These are phyloP conservation scores for Phoenicopterus ruber DNA, from an alignment of 2,113 vertebrate species.

Conservation along the genomic window DNA sequence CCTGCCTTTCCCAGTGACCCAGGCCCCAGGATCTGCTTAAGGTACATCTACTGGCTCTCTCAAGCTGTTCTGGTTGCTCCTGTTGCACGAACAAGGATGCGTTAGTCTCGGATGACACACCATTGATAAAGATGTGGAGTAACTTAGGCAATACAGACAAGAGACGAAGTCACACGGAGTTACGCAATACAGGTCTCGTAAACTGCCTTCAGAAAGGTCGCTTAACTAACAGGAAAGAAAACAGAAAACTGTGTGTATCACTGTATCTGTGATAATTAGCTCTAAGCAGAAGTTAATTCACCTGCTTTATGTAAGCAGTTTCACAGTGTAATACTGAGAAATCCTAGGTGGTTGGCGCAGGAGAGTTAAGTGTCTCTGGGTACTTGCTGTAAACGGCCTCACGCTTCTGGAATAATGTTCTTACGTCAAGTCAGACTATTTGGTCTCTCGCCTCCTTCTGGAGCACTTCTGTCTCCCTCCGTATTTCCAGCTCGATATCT, in stretches of 20 bases:
- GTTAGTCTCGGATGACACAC: background rate
- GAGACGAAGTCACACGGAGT: background rate
- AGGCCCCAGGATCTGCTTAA: background rate
- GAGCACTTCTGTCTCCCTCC: background rate
- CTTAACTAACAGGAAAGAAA: background rate
- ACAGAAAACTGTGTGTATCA: background rate
- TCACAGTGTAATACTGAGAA: background rate
- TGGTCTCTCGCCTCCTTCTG: background rate
- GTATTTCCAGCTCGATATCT: background rate
- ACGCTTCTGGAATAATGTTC: background rate
- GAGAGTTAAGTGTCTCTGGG: background rate
- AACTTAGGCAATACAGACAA: background rate
- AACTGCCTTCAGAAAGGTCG: background rate
- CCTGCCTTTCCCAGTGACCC: background rate
- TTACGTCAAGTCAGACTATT: background rate
- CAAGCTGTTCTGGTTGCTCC: background rate
- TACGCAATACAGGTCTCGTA: background rate
- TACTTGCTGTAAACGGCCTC: background rate
- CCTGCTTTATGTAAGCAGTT: background rate
- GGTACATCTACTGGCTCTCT: fast-evolving
- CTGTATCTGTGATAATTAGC: background rate
- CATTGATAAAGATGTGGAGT: background rate
- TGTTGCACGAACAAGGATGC: background rate
- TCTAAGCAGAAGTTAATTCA: background rate
- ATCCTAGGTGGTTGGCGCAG: background rate